Conservation (phyloP, 1,140 invertebrate species). For the Leptinotarsa texana region DNA sequence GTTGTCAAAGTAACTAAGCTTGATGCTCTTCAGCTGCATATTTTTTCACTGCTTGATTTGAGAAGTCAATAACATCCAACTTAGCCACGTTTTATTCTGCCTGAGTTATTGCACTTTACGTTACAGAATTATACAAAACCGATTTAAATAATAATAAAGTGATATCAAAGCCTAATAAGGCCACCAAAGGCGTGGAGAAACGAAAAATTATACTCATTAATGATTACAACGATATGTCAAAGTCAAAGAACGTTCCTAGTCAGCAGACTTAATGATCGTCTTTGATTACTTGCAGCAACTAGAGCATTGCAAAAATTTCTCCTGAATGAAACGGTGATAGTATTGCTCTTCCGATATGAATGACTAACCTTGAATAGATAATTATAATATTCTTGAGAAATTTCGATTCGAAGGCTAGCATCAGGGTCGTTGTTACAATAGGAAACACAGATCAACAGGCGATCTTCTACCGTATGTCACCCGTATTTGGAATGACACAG, state of each 20-base stretch:
- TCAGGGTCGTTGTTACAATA: too few relatives aligned
- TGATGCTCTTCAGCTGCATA: too few relatives aligned
- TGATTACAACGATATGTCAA: slow-evolving; percentile 1
- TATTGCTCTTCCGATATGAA: neutral
- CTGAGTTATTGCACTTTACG: too few relatives aligned
- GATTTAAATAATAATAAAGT: neutral
- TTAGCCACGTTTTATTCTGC: too few relatives aligned
- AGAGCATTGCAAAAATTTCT: slow-evolving; percentile 18
- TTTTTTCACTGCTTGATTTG: too few relatives aligned
- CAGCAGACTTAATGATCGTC: slow-evolving; percentile 10
- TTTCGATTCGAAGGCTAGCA: too few relatives aligned
- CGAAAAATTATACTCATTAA: slow-evolving; percentile 6
- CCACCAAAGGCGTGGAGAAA: slow-evolving; percentile 3
- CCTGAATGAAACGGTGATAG: slow-evolving; percentile 5
- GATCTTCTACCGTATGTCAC: too few relatives aligned
- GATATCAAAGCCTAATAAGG: neutral
- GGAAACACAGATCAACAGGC: too few relatives aligned
- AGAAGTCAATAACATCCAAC: too few relatives aligned
- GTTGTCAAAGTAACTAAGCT: too few relatives aligned
- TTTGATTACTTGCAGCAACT: slow-evolving; percentile 12
- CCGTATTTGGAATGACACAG: too few relatives aligned
- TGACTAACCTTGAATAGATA: neutral
- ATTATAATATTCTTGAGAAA: neutral
- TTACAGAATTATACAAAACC: neutral
- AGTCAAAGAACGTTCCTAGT: slow-evolving; percentile 8